Percentiles rank a stretch among this genome's conserved stretches.
Conservation (phyloP, 2,888 invertebrate species). For the Gnatocerus cornutus region DNA sequence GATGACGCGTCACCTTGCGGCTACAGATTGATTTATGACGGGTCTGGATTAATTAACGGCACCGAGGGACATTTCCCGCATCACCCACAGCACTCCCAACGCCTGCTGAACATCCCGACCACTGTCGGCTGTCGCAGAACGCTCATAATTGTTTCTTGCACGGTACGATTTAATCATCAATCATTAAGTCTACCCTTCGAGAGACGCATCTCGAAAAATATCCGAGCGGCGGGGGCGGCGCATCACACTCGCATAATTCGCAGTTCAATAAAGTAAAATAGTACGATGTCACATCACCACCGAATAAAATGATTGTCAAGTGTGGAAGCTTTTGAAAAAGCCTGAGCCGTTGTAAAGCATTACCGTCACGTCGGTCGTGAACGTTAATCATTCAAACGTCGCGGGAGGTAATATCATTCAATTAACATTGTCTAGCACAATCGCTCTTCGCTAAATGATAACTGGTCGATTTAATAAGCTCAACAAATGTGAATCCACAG, state of each 20-base stretch:
- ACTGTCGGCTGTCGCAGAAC: constrained; percentile 64
- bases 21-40: constrained; percentile 71
- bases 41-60: constrained; percentile 69
- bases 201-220: constrained; percentile 36
- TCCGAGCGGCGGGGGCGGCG: background rate
- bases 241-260: no score
- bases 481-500: constrained; percentile 62
- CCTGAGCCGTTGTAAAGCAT: constrained; percentile 16
- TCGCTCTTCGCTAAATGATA: constrained; percentile 59
- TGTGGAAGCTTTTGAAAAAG: no score
- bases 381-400: constrained; percentile 62
- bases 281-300: no score
- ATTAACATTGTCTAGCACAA: constrained; percentile 64
- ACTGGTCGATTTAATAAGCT: constrained; percentile 58
- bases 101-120: constrained; percentile 60
- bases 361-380: constrained; percentile 44
- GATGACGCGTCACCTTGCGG: constrained; percentile 72
- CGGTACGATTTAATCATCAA: constrained; percentile 66
- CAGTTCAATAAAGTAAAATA: no score
- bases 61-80: constrained; percentile 66
- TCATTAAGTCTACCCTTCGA: constrained; percentile 53
- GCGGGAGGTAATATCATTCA: constrained; percentile 63
- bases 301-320: no score
- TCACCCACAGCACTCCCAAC: constrained; percentile 58
- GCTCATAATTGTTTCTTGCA: constrained; percentile 68